Percentiles rank a stretch among this genome's conserved stretches.
Conservation (phyloP, 2,888 invertebrate genomes). For the Anthrax anthrax region DNA sequence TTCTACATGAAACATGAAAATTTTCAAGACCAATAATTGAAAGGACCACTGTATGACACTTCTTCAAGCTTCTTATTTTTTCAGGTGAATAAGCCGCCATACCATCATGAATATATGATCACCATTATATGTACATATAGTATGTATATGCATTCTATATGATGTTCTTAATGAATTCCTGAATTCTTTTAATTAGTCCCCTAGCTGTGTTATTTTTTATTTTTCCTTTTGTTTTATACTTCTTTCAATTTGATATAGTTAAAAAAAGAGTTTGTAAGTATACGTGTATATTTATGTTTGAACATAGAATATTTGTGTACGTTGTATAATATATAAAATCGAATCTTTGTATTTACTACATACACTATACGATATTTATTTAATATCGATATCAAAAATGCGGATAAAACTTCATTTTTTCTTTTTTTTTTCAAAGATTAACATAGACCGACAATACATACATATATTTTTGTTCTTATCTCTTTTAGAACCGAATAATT, state of each 20-base stretch:
- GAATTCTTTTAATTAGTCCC: slow-evolving; percentile 7
- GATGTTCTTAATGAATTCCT: slow-evolving; percentile 5
- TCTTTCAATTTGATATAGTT: too few species aligned
- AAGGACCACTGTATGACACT: not conserved
- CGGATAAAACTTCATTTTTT: not conserved
- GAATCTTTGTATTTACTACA: too few species aligned
- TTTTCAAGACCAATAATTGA: not conserved
- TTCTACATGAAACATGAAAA: not conserved
- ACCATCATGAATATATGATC: too few species aligned
- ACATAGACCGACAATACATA: not conserved
- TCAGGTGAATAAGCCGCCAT: too few species aligned
- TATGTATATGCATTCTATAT: too few species aligned
- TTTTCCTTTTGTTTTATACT: too few species aligned
- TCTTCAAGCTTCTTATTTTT: not conserved
- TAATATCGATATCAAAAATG: not conserved
- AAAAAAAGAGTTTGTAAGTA: too few species aligned
- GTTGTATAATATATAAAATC: too few species aligned
- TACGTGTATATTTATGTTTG: too few species aligned
- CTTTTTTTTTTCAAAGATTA: not conserved
- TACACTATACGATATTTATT: too few species aligned
- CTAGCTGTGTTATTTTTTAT: not conserved
- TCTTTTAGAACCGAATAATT: not conserved
- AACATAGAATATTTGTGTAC: too few species aligned
- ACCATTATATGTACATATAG: too few species aligned
- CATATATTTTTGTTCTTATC: not conserved